Evolutionary conservation across 2,888 invertebrate species (phyloP), one percentile per base, ranked within the genome.

Genomic region (Herminia tarsipennalis): DNA sequence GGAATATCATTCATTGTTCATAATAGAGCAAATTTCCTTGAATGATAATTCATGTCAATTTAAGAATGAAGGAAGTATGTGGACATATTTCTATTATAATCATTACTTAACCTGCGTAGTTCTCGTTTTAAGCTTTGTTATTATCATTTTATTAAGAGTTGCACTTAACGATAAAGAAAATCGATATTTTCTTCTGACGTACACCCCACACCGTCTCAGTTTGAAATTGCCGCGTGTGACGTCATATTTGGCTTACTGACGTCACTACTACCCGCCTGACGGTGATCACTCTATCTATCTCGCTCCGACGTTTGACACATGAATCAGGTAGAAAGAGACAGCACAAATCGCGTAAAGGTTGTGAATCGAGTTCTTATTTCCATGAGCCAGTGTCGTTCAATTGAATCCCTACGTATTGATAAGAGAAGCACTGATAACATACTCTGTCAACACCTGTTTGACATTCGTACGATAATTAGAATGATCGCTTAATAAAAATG

Each of bases 201-300:
- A 78, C 72, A 44, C 69, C 70, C 66, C 68, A 68, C 69, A 66
- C 66, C 71, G 73, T 71, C 73, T 74, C 65, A 72, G 72, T 89
- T 92, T 89, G 83, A 90, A 92, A 86, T 89, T 91, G 86, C 85
- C 91, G 92, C 90, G 81, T 69, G 66, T 92, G 92, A 92, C 92
- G 92, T 92, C 83, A 84, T n/a, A 75, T 68, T 58, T 52, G 57
- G 53, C 50, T 51, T 56, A 66, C 78, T 84, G 85, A 86, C 88
- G 89, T 89, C 88, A 88, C 77, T 38, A 49, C 37, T 51, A 58
- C 52, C 66, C 67, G 76, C 65, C 62, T 65, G 69, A 70, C 69
- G 64, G 60, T 60, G 50, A 59, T 59, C 45, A 42, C 46, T 63
- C 40, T 70, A 66, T 18, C 66, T 42, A 39, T 81, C 83, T 78